These are phyloP conservation scores for Dolichotis patagonum DNA, from an alignment of 2,113 vertebrate species.

Conservation along the genomic window DNA sequence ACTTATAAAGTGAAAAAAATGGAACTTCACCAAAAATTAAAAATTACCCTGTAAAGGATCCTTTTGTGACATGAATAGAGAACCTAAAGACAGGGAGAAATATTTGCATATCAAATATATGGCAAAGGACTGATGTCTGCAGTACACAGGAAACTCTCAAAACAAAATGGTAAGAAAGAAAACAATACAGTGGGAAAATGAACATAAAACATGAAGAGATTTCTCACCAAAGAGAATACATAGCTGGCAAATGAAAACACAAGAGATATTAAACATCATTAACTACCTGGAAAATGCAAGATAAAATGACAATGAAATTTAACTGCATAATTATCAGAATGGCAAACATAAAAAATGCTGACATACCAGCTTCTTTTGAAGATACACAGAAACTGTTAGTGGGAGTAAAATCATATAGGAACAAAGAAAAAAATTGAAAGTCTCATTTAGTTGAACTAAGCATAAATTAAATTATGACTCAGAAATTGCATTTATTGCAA, in stretches of 20 bases:
- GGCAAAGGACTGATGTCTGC: background rate
- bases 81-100: background rate
- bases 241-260: background rate
- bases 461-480: background rate
- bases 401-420: background rate
- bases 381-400: background rate
- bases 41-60: background rate
- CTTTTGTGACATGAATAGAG: background rate
- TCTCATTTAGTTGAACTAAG: background rate
- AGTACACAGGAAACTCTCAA: background rate
- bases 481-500: too few relatives aligned
- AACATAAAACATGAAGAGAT: background rate
- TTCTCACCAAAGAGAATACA: background rate
- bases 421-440: background rate
- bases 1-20: background rate
- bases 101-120: background rate
- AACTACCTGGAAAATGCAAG: background rate
- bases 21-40: background rate
- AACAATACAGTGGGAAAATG: background rate
- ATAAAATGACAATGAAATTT: background rate
- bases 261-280: background rate
- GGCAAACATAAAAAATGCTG: background rate
- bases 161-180: background rate
- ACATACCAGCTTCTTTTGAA: background rate
- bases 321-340: background rate